A percentile compares a stretch with the other conserved stretches of the same genome.
phyloP scores from a whole-genome alignment of 1,140 invertebrate species.

The Saccostrea echinata region DNA sequence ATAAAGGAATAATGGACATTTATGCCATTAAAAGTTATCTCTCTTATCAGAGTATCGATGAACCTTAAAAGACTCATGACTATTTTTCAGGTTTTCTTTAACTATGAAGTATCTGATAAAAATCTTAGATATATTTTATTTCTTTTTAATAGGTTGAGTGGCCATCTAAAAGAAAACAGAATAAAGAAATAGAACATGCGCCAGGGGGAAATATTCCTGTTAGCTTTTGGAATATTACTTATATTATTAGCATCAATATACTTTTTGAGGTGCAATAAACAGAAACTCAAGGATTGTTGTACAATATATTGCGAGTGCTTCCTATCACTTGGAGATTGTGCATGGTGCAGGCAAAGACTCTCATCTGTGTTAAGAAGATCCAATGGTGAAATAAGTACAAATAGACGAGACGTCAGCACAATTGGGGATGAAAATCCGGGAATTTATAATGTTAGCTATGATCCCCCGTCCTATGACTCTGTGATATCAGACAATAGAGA shows the following conservation, averaged over 20 bases:
- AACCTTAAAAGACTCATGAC: too few species aligned
- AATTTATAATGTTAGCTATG: constrained; percentile 5
- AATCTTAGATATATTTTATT: too few species aligned
- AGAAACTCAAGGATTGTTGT: not conserved
- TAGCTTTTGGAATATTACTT: not conserved
- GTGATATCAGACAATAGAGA: not conserved
- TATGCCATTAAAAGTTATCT: too few species aligned
- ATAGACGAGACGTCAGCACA: not conserved
- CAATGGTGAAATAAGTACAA: not conserved
- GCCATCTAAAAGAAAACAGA: too few species aligned
- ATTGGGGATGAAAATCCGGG: not conserved
- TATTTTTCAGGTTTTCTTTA: too few species aligned
- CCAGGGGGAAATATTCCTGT: not conserved
- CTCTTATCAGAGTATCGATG: too few species aligned
- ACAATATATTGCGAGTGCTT: not conserved
- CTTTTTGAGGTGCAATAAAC: not conserved
- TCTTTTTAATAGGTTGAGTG: too few species aligned
- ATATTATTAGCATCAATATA: not conserved
- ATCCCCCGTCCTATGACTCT: constrained; percentile 19
- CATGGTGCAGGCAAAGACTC: not conserved
- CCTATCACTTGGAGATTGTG: not conserved
- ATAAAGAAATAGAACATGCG: not conserved
- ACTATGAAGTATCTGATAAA: too few species aligned
- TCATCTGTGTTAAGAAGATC: not conserved
- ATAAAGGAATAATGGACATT: too few species aligned